Conservation (phyloP, 2,888 invertebrate genomes). For the Torymus aiolomorphi region DNA sequence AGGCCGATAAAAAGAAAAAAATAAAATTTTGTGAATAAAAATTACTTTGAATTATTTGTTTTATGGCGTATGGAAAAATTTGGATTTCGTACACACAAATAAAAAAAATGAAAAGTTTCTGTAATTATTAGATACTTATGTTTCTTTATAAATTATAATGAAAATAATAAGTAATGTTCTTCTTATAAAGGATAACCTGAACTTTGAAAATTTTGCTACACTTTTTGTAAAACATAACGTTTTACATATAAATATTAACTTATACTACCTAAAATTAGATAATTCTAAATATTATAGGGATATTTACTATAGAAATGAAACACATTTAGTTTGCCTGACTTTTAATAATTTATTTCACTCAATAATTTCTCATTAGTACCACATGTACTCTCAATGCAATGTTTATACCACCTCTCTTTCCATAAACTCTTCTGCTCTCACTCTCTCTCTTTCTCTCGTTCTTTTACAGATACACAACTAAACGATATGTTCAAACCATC, state of each 20-base stretch:
- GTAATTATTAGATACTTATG: constrained; percentile 3
- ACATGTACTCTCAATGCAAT: constrained; percentile 41
- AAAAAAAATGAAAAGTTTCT: constrained; percentile 14
- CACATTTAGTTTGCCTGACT: constrained; percentile 40
- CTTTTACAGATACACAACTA: constrained; percentile 50
- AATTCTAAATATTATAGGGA: not conserved
- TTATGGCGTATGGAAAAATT: too few relatives aligned
- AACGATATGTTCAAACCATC: constrained; percentile 16
- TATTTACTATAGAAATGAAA: constrained; percentile 26
- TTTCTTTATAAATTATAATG: too few relatives aligned
- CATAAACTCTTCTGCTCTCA: constrained; percentile 57
- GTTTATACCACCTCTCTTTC: constrained; percentile 56
- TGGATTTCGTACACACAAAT: not conserved
- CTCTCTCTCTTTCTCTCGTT: too few relatives aligned
- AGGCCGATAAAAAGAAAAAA: too few relatives aligned
- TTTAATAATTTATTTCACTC: constrained; percentile 55
- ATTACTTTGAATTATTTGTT: too few relatives aligned
- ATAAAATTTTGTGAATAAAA: not conserved
- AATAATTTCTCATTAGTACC: constrained; percentile 45
- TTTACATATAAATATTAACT: not conserved
- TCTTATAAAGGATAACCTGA: too few relatives aligned
- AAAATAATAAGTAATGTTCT: too few relatives aligned
- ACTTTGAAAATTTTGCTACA: not conserved
- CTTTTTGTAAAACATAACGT: not conserved
- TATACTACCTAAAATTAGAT: not conserved